Base-by-base conservation (phyloP, 2,888 invertebrate species). In the Ariolimax columbianus region DNA sequence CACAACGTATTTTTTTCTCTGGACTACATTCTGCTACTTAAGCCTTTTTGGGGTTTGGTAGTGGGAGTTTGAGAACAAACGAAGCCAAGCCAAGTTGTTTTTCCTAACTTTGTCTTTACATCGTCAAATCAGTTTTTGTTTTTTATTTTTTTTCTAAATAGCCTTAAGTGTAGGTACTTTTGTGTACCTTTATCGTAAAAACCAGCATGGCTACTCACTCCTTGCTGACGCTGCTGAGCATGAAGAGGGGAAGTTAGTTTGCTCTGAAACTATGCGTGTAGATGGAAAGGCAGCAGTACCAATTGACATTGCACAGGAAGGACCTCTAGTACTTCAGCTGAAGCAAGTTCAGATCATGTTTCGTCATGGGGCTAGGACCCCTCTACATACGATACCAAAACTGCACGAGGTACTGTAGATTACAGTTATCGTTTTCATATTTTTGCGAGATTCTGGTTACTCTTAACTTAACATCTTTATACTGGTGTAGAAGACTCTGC, bases 361-460 rank as follows among this genome's bases (percentile, higher is more conserved):
- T 66, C 86, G 93, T 43, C 93, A 93, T 89, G 93, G 93, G n/a
- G 92, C 93, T 0, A 86, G 92, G 40, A 89, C 89, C 9, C 89
- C 90, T 0, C 55, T 90, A 1, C 88, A 89, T 72, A 43, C 86
- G 6, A 86, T 88, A 36, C 86, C 86, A 38, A 88, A 89, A 63
- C 38, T 90, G 9, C 81, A 87, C 33, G 87, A 90, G 89, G 90
- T 89, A 81, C 19, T 19, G 36, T 83, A 7, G n/a, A 30, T 23
- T 26, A 26, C 59, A 59, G 4, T 11, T n/a, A 63, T 63, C n/a
- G n/a, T n/a, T n/a, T n/a, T n/a, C n/a, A n/a, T n/a, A n/a, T n/a
- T n/a, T n/a, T n/a, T n/a, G n/a, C n/a, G n/a, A n/a, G n/a, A n/a
- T n/a, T n/a, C n/a, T n/a, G n/a, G n/a, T n/a, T n/a, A n/a, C n/a